Conservation (phyloP, 2,113 vertebrate species). For the Tragelaphus scriptus region DNA sequence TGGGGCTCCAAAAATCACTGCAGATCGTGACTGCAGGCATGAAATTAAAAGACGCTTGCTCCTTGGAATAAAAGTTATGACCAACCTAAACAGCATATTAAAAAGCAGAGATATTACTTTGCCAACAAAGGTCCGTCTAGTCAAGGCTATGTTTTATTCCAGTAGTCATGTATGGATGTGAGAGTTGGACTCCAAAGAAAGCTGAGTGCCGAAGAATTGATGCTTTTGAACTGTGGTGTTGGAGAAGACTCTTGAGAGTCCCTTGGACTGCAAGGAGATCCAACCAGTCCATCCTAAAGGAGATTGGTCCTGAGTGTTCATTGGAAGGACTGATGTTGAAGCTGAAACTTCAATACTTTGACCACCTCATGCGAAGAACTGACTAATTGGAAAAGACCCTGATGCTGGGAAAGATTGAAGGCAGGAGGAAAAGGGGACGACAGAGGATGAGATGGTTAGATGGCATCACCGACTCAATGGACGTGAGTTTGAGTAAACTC, state of each 20-base stretch:
- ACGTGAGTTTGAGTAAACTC: neutral
- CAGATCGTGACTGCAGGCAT: neutral
- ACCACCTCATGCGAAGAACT: neutral
- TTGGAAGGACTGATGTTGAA: neutral
- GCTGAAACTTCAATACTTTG: neutral
- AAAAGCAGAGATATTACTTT: neutral
- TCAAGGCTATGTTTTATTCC: neutral
- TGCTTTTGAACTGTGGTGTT: neutral
- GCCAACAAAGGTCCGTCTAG: neutral
- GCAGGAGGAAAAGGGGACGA: neutral
- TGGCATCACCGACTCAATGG: neutral
- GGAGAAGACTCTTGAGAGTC: neutral
- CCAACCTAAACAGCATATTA: neutral
- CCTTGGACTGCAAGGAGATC: neutral
- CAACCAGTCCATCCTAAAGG: neutral
- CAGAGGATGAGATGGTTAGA: neutral
- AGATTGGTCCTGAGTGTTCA: neutral
- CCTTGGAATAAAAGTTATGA: neutral
- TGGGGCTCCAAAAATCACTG: neutral
- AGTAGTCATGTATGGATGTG: neutral
- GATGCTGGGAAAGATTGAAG: neutral
- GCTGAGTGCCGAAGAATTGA: neutral
- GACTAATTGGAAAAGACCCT: neutral
- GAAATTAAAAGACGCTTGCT: neutral
- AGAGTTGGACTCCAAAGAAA: neutral